Conservation (phyloP, 2,888 invertebrate species). For the Acleris sparsana region DNA sequence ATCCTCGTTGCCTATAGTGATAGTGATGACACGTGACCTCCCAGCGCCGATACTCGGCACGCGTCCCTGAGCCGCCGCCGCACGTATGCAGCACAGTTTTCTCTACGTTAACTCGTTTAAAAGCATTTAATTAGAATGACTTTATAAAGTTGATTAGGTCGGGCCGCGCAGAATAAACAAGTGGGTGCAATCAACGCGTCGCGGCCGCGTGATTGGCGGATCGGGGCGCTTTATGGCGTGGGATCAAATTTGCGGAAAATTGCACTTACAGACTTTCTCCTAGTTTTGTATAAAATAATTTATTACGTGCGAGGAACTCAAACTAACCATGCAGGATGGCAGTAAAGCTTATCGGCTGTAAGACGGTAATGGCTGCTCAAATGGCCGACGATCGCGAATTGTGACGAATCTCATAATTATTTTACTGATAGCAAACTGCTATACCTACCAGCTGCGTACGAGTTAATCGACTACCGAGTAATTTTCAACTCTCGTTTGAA, state of each 20-base stretch:
- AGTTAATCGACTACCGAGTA: constrained; percentile 3
- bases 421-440: constrained; percentile 43
- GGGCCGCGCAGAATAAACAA: constrained; percentile 32
- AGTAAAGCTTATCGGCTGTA: constrained; percentile 75
- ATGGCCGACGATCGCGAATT: constrained; percentile 67
- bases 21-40: no score
- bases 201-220: constrained; percentile 32
- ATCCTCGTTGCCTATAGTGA: no score
- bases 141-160: constrained; percentile 53
- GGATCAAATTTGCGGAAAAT: constrained; percentile 82
- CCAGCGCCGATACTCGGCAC: no score
- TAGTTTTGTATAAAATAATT: constrained; percentile 76
- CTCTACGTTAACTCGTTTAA: constrained; percentile 36
- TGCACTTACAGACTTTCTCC: constrained; percentile 68
- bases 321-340: constrained; percentile 79
- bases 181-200: constrained; percentile 45
- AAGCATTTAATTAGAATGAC: constrained; percentile 53
- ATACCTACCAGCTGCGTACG: constrained; percentile 14
- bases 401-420: constrained; percentile 74
- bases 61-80: no score
- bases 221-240: constrained; percentile 62
- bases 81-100: constrained; percentile 10
- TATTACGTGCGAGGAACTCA: constrained; percentile 74
- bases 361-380: constrained; percentile 73
- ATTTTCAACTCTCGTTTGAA: no score